Base-by-base conservation (phyloP, 2,888 invertebrate species). In the Phragmatobia fuliginosa region DNA sequence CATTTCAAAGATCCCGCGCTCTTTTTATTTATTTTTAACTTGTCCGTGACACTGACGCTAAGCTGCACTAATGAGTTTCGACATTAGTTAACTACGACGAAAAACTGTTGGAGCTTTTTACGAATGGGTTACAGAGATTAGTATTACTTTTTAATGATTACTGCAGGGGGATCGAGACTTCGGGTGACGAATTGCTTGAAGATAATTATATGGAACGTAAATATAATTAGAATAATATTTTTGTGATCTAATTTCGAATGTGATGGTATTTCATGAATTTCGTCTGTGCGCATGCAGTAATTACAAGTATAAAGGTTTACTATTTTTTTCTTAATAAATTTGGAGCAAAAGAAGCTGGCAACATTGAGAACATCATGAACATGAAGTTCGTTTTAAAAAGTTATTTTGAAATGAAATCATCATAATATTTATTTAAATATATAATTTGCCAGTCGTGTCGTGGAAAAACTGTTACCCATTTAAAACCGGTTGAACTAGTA, bases 11-110 rank as follows among this genome's bases (percentile, higher is more conserved):
- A 84, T 86, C 85, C 86, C 85, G 86, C 85, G 85, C 83, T 88
- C 90, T 85, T 84, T 85, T 77, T 80, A 82, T 90, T 90, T 93
- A 91, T 92, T 94, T 93, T 92, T 91, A 91, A 91, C 90, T 86
- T 92, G 94, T 82, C 94, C 93, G 85, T 94, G 94, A 94, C 94
- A 94, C 92, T 94, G 94, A 94, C 90, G 90, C 86, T 91, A 90
- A 91, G 92, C 91, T 88, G 80, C 90, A 84, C 93, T 95, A 95
- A 95, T 94, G 94, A 94, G 93, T 91, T 94, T 91, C 84, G 92
- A 92, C 95, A 95, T 95, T 94, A 94, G 93, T 88, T 88, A 83
- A 88, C 86, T 86, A 86, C 86, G 84, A 88, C 85, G 56, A 83
- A 88, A 90, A 90, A 88, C 85, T 87, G 79, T 79, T 80, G 78